Conservation (phyloP, 2,113 vertebrate genomes). For the Nesogale talazaci region DNA sequence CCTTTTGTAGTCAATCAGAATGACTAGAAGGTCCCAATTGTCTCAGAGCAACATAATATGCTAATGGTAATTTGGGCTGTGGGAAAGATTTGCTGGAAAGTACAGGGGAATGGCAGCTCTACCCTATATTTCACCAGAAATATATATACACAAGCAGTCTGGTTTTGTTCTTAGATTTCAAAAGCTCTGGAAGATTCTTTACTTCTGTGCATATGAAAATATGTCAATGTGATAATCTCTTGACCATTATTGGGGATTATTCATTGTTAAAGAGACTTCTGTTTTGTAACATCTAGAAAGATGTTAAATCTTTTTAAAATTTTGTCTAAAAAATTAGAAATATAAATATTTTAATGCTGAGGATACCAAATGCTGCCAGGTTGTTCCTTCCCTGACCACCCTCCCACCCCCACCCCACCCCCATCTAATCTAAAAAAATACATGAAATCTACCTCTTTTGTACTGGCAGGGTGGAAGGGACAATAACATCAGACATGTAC, state of each 20-base stretch:
- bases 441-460: not conserved
- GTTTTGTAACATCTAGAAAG: not conserved
- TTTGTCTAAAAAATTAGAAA: constrained; percentile 1
- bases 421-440: not conserved
- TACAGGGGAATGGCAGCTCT: constrained; percentile 31
- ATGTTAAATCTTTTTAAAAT: not conserved
- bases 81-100: not conserved
- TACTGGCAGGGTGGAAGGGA: not conserved
- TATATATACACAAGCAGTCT: not conserved
- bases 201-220: not conserved
- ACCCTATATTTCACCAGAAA: constrained; percentile 8
- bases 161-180: not conserved
- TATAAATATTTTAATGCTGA: not conserved
- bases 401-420: too few species aligned
- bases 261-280: not conserved
- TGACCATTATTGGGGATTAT: not conserved
- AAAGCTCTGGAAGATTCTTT: not conserved
- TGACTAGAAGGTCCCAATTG: constrained; percentile 79
- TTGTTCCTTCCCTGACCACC: too few species aligned
- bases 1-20: constrained; percentile 69
- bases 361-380: not conserved
- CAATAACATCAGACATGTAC: not conserved
- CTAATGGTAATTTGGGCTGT: constrained; percentile 32
- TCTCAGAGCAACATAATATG: constrained; percentile 72
- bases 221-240: not conserved